Percentiles rank a stretch among this genome's conserved stretches.
Conservation (phyloP, 2,888 invertebrate genomes). For the Melipona bicolor region DNA sequence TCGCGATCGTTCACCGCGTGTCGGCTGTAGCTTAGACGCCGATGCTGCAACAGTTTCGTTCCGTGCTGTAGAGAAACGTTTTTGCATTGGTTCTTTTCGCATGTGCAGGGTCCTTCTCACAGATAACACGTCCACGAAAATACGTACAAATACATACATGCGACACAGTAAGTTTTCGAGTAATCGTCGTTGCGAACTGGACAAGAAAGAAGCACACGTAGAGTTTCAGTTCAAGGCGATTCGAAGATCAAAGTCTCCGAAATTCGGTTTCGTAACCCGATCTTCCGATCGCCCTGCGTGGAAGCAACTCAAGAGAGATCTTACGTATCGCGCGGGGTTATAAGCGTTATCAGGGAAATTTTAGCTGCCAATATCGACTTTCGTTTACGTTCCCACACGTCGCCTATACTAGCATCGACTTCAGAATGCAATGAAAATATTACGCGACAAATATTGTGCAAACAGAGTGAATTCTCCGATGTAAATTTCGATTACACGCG, state of each 20-base stretch:
- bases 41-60: conserved; percentile 87
- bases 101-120: neutral
- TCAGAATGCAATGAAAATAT: too few species aligned
- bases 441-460: too few species aligned
- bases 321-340: neutral
- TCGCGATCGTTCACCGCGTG: conserved; percentile 96
- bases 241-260: neutral
- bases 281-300: neutral
- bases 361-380: neutral
- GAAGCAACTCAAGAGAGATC: neutral
- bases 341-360: neutral
- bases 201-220: neutral
- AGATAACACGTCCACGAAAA: neutral
- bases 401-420: too few species aligned
- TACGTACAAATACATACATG: neutral
- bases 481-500: too few species aligned
- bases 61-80: conserved; percentile 24
- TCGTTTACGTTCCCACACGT: neutral
- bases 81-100: neutral
- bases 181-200: neutral
- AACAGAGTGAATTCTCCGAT: too few species aligned
- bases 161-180: neutral
- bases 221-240: neutral
- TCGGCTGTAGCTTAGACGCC: conserved; percentile 94
- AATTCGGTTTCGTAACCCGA: neutral